Evolutionary conservation across 2,797 vertebrate genomes (phyloP), one percentile per base, ranked within the genome.

Genomic region (Rhadinocentrus ornatus): DNA sequence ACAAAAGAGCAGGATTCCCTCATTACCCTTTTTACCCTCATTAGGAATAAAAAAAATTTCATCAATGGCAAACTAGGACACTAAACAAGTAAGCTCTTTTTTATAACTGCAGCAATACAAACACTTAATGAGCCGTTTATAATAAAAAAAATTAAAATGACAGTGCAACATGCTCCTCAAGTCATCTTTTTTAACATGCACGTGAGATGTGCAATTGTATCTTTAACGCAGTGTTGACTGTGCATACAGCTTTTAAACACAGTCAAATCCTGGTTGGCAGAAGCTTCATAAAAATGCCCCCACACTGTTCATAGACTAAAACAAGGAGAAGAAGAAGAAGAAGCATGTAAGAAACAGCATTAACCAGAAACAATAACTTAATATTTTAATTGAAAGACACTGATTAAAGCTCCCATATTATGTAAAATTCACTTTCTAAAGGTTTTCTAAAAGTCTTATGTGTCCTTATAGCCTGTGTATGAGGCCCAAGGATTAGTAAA

Each of bases 1-100:
- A 92, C 88, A 92, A 91, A 89, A 86, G 88, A 83, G 35, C 22
- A 55, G 66, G 64, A 66, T 77, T 82, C 76, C 83, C 86, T 83
- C 87, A 73, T 88, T 91, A 66, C 35, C 71, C 74, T 76, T 34
- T n/a, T 83, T 73, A 62, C 48, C 84, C 77, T 85, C 73, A 75
- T 89, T 82, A 84, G 68, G 24, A 72, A 57, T 86, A 31, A 0
- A 41, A 64, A 69, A 75, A 72, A 53, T 39, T 1, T 65, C 24
- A 61, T 77, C 54, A 76, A 6, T 58, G 58, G 32, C 16, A 69
- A 60, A 35, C 22, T 55, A 29, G 41, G n/a, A 58, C 41, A 29
- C 20, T 54, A 18, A 44, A 20, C 2, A 44, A 41, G 16, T 32
- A 41, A 13, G 20, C 27, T 46, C 0, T 15, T 70, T n/a, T n/a